Conservation (phyloP, 2,888 invertebrate genomes). For the Synergus umbraculus region DNA sequence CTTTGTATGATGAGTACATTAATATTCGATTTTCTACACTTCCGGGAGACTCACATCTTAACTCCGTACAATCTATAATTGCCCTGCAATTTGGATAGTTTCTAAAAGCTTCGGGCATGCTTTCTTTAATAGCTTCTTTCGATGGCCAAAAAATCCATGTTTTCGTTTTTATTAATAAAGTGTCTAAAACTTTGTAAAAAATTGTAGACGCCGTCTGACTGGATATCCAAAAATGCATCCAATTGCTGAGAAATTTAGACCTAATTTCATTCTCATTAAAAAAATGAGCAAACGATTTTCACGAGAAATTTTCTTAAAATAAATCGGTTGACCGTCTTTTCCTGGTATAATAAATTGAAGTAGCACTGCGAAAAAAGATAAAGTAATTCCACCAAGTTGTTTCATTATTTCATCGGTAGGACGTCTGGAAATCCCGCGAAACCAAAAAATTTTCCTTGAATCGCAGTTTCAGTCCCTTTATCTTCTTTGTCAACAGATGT, state of each 20-base stretch:
- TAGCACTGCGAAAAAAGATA: conserved; percentile 43
- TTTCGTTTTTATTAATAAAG: neutral
- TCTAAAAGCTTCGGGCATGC: conserved; percentile 45
- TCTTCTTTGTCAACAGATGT: neutral
- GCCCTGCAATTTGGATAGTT: conserved; percentile 51
- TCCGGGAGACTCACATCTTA: conserved; percentile 48
- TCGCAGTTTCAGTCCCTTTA: neutral
- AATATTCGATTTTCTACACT: conserved; percentile 51
- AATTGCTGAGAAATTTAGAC: neutral
- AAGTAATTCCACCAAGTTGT: conserved; percentile 35
- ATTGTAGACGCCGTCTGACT: too few species aligned
- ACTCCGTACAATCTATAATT: conserved; percentile 53
- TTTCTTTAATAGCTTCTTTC: neutral
- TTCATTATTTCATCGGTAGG: neutral
- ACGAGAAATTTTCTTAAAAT: conserved; percentile 42
- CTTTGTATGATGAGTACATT: conserved; percentile 55
- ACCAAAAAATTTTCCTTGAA: neutral
- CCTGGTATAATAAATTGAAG: conserved; percentile 46
- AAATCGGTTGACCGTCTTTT: conserved; percentile 43
- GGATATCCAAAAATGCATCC: neutral
- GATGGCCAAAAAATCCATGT: neutral
- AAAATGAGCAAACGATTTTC: conserved; percentile 47
- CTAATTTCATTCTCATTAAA: neutral
- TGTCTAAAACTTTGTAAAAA: neutral
- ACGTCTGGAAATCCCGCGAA: neutral